A percentile compares a stretch with the other conserved stretches of the same genome.
phyloP scores from a whole-genome alignment of 2,888 invertebrate species.

The Fissipunctia ypsillon region DNA sequence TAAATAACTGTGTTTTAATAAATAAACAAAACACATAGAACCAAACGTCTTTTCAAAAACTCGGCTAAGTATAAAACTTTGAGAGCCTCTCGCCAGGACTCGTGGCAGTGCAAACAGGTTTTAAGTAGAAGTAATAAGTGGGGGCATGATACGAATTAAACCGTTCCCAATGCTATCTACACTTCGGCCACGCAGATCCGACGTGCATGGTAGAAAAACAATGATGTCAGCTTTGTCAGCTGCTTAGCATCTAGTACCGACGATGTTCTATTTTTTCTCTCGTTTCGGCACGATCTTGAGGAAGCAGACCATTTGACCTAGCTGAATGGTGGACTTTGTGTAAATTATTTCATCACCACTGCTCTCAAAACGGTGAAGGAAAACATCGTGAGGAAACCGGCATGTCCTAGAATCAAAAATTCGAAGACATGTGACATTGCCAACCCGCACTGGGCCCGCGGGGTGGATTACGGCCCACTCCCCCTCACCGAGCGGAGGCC shows the following conservation, averaged over 20 bases:
- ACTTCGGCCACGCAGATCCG: slow-evolving; percentile 34
- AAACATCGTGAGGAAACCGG: no score
- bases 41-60: background rate
- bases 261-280: background rate
- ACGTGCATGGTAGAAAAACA: slow-evolving; percentile 30
- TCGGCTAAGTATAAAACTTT: slow-evolving; percentile 72
- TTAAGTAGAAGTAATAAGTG: slow-evolving; percentile 81
- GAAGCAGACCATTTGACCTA: no score
- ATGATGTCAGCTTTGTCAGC: slow-evolving; percentile 25
- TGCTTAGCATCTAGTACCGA: slow-evolving; percentile 3
- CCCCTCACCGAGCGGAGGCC: no score
- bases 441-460: no score
- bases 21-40: background rate
- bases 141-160: slow-evolving; percentile 82
- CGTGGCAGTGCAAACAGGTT: slow-evolving; percentile 84
- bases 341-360: no score
- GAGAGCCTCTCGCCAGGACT: slow-evolving; percentile 76
- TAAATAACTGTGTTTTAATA: background rate
- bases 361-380: no score
- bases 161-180: slow-evolving; percentile 71
- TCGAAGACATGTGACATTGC: no score
- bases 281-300: no score
- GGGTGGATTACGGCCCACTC: no score
- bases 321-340: no score
- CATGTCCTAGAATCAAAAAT: no score